Conservation (phyloP, 2,113 vertebrate genomes). For the Xenopus laevis region DNA sequence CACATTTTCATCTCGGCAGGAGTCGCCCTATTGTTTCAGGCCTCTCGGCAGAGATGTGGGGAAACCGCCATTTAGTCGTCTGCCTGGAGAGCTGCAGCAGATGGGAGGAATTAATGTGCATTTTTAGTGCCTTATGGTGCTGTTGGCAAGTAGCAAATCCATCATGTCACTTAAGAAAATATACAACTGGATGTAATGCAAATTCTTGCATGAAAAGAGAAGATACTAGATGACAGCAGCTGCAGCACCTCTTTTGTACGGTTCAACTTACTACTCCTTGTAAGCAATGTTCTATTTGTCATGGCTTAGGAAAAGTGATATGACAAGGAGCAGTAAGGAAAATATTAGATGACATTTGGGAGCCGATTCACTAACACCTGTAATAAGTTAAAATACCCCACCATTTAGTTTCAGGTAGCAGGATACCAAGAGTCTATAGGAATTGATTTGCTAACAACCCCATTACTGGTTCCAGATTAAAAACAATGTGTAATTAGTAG, state of each 20-base stretch:
- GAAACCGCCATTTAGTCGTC: neutral
- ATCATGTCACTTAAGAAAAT: conserved; percentile 6
- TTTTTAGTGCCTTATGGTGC: conserved; percentile 1
- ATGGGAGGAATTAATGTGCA: conserved; percentile 14
- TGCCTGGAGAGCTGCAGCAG: neutral
- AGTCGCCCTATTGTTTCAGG: conserved; percentile 24
- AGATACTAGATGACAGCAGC: neutral
- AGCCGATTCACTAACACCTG: too few relatives aligned
- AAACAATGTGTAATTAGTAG: too few relatives aligned
- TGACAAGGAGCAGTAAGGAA: neutral
- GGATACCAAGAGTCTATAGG: too few relatives aligned
- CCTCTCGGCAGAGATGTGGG: conserved; percentile 4
- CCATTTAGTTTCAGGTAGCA: too few relatives aligned
- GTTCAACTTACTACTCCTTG: conserved; percentile 13
- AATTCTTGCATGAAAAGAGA: neutral
- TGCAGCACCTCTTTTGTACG: neutral
- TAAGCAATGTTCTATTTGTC: neutral
- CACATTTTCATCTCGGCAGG: conserved; percentile 7
- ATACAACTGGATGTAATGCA: neutral
- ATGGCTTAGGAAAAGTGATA: neutral
- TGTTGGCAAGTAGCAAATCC: conserved; percentile 29
- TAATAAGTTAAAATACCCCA: too few relatives aligned
- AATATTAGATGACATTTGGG: conserved; percentile 8
- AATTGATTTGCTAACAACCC: too few relatives aligned
- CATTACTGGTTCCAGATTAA: too few relatives aligned